Evolutionary conservation across 2,888 invertebrate species (phyloP).

Genomic region (Cataglyphis altisquamis): DNA sequence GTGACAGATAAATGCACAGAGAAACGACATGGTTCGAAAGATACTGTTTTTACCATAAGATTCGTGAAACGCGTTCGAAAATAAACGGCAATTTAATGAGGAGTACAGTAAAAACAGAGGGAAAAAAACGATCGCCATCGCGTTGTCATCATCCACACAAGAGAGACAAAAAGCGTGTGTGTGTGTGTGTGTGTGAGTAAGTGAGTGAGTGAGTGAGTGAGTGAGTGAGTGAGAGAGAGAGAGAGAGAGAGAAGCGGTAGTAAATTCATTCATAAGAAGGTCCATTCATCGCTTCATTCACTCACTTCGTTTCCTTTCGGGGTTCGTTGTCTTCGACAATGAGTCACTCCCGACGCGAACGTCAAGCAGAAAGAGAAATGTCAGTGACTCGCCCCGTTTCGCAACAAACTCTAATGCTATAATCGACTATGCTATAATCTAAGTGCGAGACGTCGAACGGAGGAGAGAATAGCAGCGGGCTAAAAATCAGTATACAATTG

Average conservation of each 20-base stretch:
- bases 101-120: constrained; percentile 42
- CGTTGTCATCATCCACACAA: background rate
- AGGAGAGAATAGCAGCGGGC: background rate
- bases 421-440: background rate
- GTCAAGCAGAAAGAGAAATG: constrained; percentile 74
- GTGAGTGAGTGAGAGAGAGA: background rate
- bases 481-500: background rate
- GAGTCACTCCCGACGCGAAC: constrained; percentile 74
- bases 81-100: constrained; percentile 43
- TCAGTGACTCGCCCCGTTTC: constrained; percentile 73
- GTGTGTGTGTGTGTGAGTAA: background rate
- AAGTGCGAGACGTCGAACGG: background rate
- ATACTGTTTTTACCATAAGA: background rate
- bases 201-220: background rate
- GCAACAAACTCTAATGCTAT: constrained; percentile 68
- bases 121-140: background rate
- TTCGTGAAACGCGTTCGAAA: background rate
- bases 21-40: background rate
- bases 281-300: constrained; percentile 79
- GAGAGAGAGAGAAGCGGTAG: constrained; percentile 66
- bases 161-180: constrained; percentile 10
- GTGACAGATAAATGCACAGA: background rate
- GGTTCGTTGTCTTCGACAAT: constrained; percentile 79
- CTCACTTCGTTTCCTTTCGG: constrained; percentile 77
- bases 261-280: constrained; percentile 80